Base-by-base conservation (phyloP, 2,888 invertebrate species). In the Amitus sp. region DNA sequence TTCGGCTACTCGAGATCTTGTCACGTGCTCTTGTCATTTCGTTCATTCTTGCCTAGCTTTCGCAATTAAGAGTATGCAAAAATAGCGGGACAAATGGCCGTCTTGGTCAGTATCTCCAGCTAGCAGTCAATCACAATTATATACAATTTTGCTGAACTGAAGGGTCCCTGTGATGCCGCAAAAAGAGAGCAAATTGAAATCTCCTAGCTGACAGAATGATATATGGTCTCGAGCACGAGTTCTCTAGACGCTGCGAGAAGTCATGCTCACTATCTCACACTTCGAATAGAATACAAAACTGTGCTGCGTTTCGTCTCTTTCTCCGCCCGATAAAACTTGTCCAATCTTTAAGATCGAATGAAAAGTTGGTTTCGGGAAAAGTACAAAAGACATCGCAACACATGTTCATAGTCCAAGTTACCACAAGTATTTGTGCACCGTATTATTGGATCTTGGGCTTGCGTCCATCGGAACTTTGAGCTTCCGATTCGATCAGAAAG, bases 171-270 rank as follows among this genome's bases (percentile, higher is more conserved):
- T 75, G 75, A 76, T 75, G 77, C 73, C 56, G 73, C 77, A 79
- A 77, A 79, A 79, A 79, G 76, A 74, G 79, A 79, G 76, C 78
- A 79, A 79, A 79, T 79, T 79, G 76, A 79, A 79, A 79, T 79
- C 77, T 77, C 76, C 75, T 77, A 77, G 74, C 78, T 75, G 79
- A 77, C 79, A 76, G 78, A 71, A 78, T 79, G 79, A 79, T 79
- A 76, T 74, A 79, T 79, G 74, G 66, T 69, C 65, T 65, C 70
- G 67, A 61, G 51, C 66, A 39, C 60, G 45, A 62, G 64, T 47
- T 28, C 19, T 46, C 27, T 23, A 30, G 15, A 15, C 50, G 23
- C 48, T 53, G 46, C 47, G 56, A 54, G 57, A 63, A 63, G 55
- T 47, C 47, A 20, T 46, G n/a, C 30, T 23, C 23, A 42, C 39